Evolutionary conservation across 2,888 invertebrate genomes (phyloP).

Genomic region (Hedychridium roseum): DNA sequence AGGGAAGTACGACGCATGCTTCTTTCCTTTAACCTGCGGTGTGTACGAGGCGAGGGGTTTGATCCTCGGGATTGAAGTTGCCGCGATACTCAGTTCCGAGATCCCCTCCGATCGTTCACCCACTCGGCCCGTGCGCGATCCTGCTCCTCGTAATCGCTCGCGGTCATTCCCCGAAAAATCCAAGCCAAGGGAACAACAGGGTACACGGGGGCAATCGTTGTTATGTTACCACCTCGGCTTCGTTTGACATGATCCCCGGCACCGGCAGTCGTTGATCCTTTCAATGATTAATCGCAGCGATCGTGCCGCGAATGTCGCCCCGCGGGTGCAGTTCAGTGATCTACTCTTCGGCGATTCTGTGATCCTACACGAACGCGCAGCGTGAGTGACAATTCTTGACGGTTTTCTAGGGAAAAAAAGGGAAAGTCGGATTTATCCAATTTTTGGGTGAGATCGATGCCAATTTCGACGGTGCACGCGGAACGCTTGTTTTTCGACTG

Average conservation of each 20-base stretch:
- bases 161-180: not conserved
- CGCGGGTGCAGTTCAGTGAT: not conserved
- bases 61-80: slow-evolving; percentile 23
- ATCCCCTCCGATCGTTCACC: slow-evolving; percentile 27
- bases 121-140: slow-evolving; percentile 5
- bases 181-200: too few relatives aligned
- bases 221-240: too few relatives aligned
- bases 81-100: slow-evolving; percentile 25
- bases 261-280: too few relatives aligned
- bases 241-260: too few relatives aligned
- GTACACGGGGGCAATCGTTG: too few relatives aligned
- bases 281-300: too few relatives aligned
- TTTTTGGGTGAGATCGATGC: too few relatives aligned
- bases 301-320: not conserved
- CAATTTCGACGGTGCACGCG: too few relatives aligned
- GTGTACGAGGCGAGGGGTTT: slow-evolving; percentile 13
- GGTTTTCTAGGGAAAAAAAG: not conserved
- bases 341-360: not conserved
- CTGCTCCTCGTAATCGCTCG: not conserved
- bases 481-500: too few relatives aligned
- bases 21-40: slow-evolving; percentile 29
- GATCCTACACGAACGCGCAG: not conserved
- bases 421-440: too few relatives aligned
- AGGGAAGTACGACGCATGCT: slow-evolving; percentile 44
- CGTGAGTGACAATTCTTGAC: not conserved